Base-by-base conservation (phyloP, 2,797 vertebrate species). In the Pterois miles region DNA sequence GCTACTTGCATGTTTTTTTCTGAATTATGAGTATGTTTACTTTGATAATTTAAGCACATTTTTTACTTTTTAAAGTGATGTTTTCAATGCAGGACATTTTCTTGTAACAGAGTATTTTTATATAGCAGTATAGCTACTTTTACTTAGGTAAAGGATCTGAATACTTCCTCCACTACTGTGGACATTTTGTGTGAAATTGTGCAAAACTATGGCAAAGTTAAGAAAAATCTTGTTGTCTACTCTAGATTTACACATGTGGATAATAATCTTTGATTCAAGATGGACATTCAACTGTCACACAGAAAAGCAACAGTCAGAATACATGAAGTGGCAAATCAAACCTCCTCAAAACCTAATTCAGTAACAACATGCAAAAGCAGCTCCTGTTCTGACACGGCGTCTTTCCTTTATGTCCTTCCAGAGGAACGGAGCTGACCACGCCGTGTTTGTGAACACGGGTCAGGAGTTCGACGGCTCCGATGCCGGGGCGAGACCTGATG, bases 401-500 rank as follows among this genome's bases (percentile, higher is more conserved):
- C 27, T 69, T 11, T 75, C 22, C 29, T 43, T 27, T 50, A 14
- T 67, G 6, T 53, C 16, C 22, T 3, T 85, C 9, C 84, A 98
- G 97, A 96, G 97, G 69, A 98, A 98, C 0, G 98, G 98, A 0
- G 97, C 98, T 0, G 96, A 98, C 69, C 98, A 95, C 16, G 92
- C 95, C 0, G 97, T 99, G 60, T 99, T 92, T n/a, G 95, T 99
- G 53, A 99, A 99, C 94, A 98, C 97, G 0, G 97, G 96, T 3
- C 97, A 98, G 88, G 98, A 98, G 88, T 99, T 99, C 13, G 98
- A 99, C 1, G 98, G 98, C 50, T 99, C 98, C 0, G 98, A 98
- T 78, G 96, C 97, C 0, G 98, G 98, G 0, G 98, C 98, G 2
- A 93, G 94, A 83, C 97, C 97, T 0, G 98, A 99, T 0, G 98